Evolutionary conservation across 2,113 vertebrate genomes (phyloP).

Genomic region (Stegastes partitus): DNA sequence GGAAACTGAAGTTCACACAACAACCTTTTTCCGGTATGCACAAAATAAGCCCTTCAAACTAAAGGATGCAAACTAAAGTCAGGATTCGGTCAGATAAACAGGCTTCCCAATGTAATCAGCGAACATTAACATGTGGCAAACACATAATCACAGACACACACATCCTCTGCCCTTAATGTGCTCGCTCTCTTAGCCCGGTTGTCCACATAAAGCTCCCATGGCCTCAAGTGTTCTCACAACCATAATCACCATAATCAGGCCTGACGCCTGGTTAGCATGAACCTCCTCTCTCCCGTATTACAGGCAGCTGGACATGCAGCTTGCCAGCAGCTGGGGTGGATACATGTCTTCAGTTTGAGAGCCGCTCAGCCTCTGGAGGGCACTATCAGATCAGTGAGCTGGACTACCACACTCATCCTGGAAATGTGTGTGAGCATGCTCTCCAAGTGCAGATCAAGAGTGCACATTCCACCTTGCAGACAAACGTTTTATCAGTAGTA

Average conservation of each 20-base stretch:
- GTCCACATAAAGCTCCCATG: constrained; percentile 78
- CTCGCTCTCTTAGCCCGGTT: constrained; percentile 36
- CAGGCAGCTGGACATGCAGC: constrained; percentile 86
- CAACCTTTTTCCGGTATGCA: no score
- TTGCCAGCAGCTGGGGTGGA: constrained; percentile 57
- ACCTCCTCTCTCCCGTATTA: constrained; percentile 81
- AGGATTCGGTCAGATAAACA: neutral
- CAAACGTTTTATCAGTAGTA: neutral
- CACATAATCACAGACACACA: constrained; percentile 15
- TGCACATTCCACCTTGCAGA: neutral
- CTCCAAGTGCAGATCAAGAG: neutral
- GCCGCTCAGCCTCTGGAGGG: constrained; percentile 50
- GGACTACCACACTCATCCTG: neutral
- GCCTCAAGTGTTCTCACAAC: constrained; percentile 85
- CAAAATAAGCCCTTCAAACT: no score
- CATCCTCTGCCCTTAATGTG: constrained; percentile 17
- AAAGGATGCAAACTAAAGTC: neutral
- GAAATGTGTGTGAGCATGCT: constrained; percentile 1
- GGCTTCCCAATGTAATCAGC: constrained; percentile 16
- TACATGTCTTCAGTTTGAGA: constrained; percentile 15
- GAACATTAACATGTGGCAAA: constrained; percentile 13
- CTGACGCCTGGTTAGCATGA: constrained; percentile 89
- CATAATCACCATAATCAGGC: constrained; percentile 92
- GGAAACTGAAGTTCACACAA: neutral
- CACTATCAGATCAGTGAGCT: constrained; percentile 29